Evolutionary conservation across 2,113 vertebrate species (phyloP), one percentile per base, ranked within the genome.

Genomic region (Odocoileus virginianus): DNA sequence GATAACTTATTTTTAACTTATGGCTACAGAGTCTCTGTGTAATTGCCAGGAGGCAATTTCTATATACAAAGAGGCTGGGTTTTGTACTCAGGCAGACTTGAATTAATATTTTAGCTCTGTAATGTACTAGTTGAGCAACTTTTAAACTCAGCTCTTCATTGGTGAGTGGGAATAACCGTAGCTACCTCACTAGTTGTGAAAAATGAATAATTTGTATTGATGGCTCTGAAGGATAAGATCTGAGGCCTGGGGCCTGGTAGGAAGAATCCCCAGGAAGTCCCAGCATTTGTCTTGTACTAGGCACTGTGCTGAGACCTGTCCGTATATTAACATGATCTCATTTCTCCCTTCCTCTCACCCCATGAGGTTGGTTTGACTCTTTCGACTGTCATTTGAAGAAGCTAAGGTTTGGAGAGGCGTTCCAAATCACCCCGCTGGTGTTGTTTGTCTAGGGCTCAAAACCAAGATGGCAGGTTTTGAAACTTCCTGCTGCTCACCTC

Each of bases 1-100:
- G 84, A 54, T 76, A 52, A 86, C 78, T 97, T 96, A 57, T 57
- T 94, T 95, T 94, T 95, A 60, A 87, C 61, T 57, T 14, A 10
- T 1, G 36, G 74, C 86, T 47, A 0, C 78, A 52, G 13, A 85
- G 61, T 58, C 76, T 94, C 40, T 57, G 83, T 71, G 82, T 74
- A 27, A n/a, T 78, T 67, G 36, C 78, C 55, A 95, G 57, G 54
- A 95, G 58, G n/a, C 36, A 21, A 4, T 86, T n/a, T 89, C 30
- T 89, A 2, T 61, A 30, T 79, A 88, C 50, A 61, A 67, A 36
- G 40, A 94, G 83, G 30, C 36, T 58, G 83, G 16, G 17, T 45
- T 86, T 28, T 60, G 21, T 30, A 30, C 25, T 52, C 30, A 0
- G 27, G 8, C 47, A 15, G 43, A 84, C 40, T n/a, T 27, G 81